Conservation (phyloP, 2,113 vertebrate species). For the Spermophilus dauricus region DNA sequence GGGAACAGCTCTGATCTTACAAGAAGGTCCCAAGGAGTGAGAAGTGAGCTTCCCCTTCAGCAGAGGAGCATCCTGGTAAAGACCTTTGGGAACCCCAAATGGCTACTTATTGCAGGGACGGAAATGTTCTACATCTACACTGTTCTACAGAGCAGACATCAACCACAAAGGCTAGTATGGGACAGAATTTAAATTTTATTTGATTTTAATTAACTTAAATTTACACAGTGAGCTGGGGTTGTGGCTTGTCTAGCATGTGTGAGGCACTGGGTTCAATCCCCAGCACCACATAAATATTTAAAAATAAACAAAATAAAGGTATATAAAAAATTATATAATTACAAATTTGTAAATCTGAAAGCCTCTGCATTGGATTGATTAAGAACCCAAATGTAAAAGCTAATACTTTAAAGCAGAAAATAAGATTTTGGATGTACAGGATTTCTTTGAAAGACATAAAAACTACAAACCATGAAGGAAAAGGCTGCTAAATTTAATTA, state of each 20-base stretch:
- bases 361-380: neutral
- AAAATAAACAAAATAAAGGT: too few relatives aligned
- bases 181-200: neutral
- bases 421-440: neutral
- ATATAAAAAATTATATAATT: too few relatives aligned
- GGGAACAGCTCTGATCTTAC: neutral
- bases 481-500: neutral
- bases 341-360: too few relatives aligned
- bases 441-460: conserved; percentile 38
- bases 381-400: neutral
- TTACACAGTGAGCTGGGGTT: neutral
- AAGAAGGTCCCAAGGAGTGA: neutral
- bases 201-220: neutral
- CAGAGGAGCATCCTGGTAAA: neutral
- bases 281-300: too few relatives aligned
- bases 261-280: too few relatives aligned
- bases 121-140: neutral
- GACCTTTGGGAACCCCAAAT: neutral
- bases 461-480: neutral
- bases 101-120: neutral
- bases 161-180: neutral
- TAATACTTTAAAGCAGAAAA: conserved; percentile 4
- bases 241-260: too few relatives aligned
- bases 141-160: neutral
- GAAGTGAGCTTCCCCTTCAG: neutral